Base-by-base conservation (phyloP, 2,113 vertebrate genomes). In the Prunella fulvescens region DNA sequence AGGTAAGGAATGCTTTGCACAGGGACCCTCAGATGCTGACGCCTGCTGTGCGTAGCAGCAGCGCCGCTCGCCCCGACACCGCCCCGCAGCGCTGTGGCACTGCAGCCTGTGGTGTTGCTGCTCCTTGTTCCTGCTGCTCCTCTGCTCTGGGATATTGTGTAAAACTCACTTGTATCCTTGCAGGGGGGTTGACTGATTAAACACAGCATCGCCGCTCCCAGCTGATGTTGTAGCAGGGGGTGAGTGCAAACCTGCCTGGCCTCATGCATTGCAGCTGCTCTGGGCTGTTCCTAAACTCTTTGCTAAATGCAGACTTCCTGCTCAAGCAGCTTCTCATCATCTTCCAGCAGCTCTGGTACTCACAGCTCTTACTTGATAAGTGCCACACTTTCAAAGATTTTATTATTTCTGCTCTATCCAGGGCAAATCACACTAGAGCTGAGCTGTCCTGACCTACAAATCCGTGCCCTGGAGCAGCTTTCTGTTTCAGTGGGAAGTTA, bases 1-100 rank as follows among this genome's bases (percentile, higher is more conserved):
- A 98, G 99, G 99, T 99, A 97, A 98, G 98, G 67, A 87, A 5
- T 2, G 3, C 92, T 90, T 83, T 69, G 81, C 1, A 3, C 81
- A 56, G 9, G 78, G 57, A 9, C 24, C 45, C 3, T 82, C 90
- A 72, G 78, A 33, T 25, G 89, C 90, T 17, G 71, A 39, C 25
- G 10, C 62, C 72, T 1, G 12, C 96, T 70, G 92, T 40, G 93
- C 2, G 1, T 42, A 54, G 42, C 81, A 53, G 66, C 37, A 12
- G 62, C 35, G 1, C 56, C 8, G 1, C 19, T 40, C 67, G 14
- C 44, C 66, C 78, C 1, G 3, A 39, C 37, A 10, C 11, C 56
- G 0, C 70, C 28, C n/a, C 0, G 0, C 47, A 44, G 69, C 2
- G 5, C 71, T 28, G 50, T 10, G 62, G 54, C 78, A 53, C 57